These are phyloP conservation scores for Platycnemis pennipes DNA, from an alignment of 2,888 invertebrate genomes.

Conservation along the genomic window DNA sequence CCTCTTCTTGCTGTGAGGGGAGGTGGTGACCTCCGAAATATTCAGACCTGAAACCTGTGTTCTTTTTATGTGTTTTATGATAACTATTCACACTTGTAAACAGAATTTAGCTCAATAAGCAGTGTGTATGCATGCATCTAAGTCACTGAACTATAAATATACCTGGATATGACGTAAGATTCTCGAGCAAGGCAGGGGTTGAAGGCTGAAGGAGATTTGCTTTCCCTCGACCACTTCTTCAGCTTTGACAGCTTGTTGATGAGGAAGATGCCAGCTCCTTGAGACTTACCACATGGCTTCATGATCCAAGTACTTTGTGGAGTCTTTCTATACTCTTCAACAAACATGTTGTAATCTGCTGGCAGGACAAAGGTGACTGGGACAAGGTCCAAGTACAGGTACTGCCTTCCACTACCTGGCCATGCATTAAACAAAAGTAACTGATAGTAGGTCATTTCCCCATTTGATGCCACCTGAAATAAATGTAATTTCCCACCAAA, in stretches of 20 bases:
- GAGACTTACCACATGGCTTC: conserved; percentile 97
- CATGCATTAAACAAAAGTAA: no score
- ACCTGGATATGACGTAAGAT: conserved; percentile 97
- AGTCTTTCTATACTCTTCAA: conserved; percentile 96
- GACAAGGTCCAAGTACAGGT: conserved; percentile 93
- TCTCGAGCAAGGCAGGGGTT: conserved; percentile 93
- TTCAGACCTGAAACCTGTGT: no score
- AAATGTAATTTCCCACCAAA: no score
- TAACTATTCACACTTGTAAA: no score
- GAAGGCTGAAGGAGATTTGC: conserved; percentile 87
- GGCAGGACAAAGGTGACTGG: conserved; percentile 96
- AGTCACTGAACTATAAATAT: no score
- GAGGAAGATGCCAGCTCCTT: conserved; percentile 96
- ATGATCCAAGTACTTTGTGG: conserved; percentile 98
- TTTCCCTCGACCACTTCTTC: conserved; percentile 94
- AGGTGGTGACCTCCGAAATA: no score
- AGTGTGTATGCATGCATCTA: no score
- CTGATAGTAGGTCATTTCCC: no score
- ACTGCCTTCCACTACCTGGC: conserved; percentile 80
- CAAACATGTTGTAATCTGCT: conserved; percentile 98
- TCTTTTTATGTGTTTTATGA: no score
- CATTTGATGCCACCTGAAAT: no score
- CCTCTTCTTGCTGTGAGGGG: no score
- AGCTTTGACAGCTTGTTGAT: conserved; percentile 97
- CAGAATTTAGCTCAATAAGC: no score